Percentiles rank a stretch among this genome's conserved stretches.
Evolutionary conservation across 1,140 invertebrate genomes (phyloP).

Genomic region (Pristionchus pacificus): DNA sequence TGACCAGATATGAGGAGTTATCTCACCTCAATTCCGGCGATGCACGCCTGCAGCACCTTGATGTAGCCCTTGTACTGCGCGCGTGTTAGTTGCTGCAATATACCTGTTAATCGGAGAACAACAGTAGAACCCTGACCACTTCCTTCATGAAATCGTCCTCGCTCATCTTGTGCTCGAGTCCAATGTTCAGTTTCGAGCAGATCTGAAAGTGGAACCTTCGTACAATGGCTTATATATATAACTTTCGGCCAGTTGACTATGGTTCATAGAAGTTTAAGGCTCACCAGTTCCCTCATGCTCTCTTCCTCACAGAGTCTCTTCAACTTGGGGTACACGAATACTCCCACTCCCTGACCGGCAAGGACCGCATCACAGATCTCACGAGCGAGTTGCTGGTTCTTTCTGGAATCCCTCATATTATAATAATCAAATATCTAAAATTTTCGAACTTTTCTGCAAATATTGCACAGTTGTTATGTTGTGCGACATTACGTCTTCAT

Average conservation of each 20-base stretch:
- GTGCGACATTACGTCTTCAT: background rate
- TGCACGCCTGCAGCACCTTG: slow-evolving; percentile 80
- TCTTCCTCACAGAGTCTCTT: slow-evolving; percentile 98
- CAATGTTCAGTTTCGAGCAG: slow-evolving; percentile 87
- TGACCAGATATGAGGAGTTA: too few relatives aligned
- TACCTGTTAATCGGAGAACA: slow-evolving; percentile 1
- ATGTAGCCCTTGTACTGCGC: slow-evolving; percentile 93
- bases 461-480: slow-evolving; percentile 5
- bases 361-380: slow-evolving; percentile 83
- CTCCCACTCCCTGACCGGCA: slow-evolving; percentile 91
- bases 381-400: slow-evolving; percentile 66
- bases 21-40: slow-evolving; percentile 66
- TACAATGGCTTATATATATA: background rate
- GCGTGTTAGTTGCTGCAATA: slow-evolving; percentile 74
- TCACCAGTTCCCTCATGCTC: slow-evolving; percentile 85
- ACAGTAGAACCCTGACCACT: slow-evolving; percentile 70
- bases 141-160: slow-evolving; percentile 91
- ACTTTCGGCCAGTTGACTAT: too few relatives aligned
- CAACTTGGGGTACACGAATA: slow-evolving; percentile 86
- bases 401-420: slow-evolving; percentile 56
- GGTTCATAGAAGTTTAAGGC: too few relatives aligned
- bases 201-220: slow-evolving; percentile 56
- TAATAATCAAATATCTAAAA: background rate
- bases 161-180: slow-evolving; percentile 85
- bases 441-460: slow-evolving; percentile 24